Evolutionary conservation across 2,113 vertebrate genomes (phyloP), one percentile per base, ranked within the genome.

Genomic region (Apaloderma vittatum): DNA sequence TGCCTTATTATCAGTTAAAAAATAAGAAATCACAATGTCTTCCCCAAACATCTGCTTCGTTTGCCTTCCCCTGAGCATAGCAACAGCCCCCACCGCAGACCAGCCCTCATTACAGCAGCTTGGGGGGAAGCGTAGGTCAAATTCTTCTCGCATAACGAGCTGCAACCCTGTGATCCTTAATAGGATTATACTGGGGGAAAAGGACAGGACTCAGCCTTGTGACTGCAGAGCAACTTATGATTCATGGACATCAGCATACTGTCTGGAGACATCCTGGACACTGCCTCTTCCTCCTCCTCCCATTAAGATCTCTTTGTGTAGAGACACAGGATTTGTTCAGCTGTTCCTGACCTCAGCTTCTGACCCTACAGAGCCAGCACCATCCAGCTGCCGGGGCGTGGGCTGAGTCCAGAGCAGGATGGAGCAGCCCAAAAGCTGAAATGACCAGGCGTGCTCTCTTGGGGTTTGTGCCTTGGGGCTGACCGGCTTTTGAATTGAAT

Each of bases 141-240:
- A 95, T 96, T 95, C 83, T 94, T 97, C 82, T 74, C 30, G 2
- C 51, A 76, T 65, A 20, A 93, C 7, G 27, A 88, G 79, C 63
- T 82, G 63, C 81, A 95, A 55, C 75, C 81, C 93, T 93, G 75
- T 93, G 94, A 94, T 95, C 91, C 81, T 71, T 94, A 94, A 95
- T 71, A 66, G 88, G 94, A 95, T 96, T 97, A 83, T 77, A n/a
- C 72, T 67, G 65, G 24, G 85, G 63, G 20, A 11, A 92, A 84
- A 87, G 83, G 68, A 78, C 91, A 89, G 89, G 68, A n/a, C 84
- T 74, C 52, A 58, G 91, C 83, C 68, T 84, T 76, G 86, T 67
- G 80, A 88, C 51, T 88, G 65, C 80, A 87, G 76, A 81, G 61
- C 59, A 67, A 48, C 46, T 81, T 94, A 65, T 52, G 89, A 94